Conservation (phyloP, 2,113 vertebrate genomes). For the Tragelaphus strepsiceros region DNA sequence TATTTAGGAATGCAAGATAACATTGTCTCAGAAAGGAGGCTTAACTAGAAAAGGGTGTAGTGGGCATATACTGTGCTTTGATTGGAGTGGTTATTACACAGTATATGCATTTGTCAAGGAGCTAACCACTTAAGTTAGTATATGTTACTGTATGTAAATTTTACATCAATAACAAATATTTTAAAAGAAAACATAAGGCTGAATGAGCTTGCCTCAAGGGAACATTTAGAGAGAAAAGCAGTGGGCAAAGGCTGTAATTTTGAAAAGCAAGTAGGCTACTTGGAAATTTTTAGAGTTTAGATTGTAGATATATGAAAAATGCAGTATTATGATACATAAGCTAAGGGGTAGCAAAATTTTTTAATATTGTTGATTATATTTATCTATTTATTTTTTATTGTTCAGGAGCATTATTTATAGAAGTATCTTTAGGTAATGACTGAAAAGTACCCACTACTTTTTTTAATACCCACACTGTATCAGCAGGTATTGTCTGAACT, state of each 20-base stretch:
- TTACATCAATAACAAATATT: not conserved
- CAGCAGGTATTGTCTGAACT: not conserved
- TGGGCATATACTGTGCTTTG: not conserved
- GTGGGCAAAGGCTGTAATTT: not conserved
- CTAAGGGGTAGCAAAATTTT: not conserved
- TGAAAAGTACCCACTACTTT: not conserved
- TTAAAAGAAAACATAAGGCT: not conserved
- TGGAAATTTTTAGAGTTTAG: not conserved
- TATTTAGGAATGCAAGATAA: not conserved
- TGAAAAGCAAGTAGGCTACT: not conserved
- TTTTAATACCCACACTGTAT: not conserved
- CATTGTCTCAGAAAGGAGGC: not conserved
- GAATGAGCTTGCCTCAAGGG: not conserved
- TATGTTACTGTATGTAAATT: not conserved
- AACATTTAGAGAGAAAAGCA: not conserved
- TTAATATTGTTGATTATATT: not conserved
- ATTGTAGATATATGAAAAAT: not conserved
- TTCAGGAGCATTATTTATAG: not conserved
- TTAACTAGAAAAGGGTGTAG: not conserved
- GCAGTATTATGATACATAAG: not conserved
- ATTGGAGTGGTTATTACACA: not conserved
- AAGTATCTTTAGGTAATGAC: not conserved
- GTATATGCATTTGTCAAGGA: not conserved
- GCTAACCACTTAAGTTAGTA: not conserved
- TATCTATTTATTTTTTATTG: not conserved